A percentile compares a stretch with the other conserved stretches of the same genome.
Evolutionary conservation across 2,888 invertebrate genomes (phyloP).

Genomic region (Oligia latruncula): DNA sequence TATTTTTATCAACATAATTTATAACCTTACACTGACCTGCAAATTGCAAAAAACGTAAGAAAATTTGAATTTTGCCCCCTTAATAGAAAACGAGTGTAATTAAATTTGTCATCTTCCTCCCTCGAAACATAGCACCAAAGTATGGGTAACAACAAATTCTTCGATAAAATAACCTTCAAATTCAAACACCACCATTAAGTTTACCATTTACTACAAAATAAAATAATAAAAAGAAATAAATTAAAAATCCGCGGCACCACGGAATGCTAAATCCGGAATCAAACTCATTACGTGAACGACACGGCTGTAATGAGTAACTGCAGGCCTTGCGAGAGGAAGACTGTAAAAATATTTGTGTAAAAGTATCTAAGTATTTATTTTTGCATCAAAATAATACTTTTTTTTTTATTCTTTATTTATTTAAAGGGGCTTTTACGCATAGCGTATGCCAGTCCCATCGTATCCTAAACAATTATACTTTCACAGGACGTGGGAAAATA

Average conservation of each 20-base stretch:
- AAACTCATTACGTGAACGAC: constrained; percentile 1
- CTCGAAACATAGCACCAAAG: background rate
- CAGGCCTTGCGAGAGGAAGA: background rate
- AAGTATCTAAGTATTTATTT: background rate
- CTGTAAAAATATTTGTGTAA: background rate
- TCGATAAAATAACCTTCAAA: background rate
- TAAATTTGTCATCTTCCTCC: background rate
- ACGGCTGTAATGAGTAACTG: background rate
- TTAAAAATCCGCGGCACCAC: background rate
- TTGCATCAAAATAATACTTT: background rate
- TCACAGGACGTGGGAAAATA: background rate
- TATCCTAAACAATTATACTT: too few species aligned
- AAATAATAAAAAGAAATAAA: background rate
- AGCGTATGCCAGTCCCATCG: too few species aligned
- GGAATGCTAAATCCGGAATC: background rate
- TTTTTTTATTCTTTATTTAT: too few species aligned
- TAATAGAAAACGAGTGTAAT: background rate
- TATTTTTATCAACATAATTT: too few species aligned
- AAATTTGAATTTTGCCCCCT: too few species aligned
- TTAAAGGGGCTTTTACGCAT: too few species aligned
- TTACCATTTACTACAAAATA: background rate
- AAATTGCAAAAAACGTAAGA: too few species aligned
- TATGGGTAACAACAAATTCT: background rate
- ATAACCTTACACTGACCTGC: too few species aligned
- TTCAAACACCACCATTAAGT: background rate